Percentiles rank a stretch among this genome's conserved stretches.
Evolutionary conservation across 2,797 vertebrate genomes (phyloP).

Genomic region (Chelmon rostratus): DNA sequence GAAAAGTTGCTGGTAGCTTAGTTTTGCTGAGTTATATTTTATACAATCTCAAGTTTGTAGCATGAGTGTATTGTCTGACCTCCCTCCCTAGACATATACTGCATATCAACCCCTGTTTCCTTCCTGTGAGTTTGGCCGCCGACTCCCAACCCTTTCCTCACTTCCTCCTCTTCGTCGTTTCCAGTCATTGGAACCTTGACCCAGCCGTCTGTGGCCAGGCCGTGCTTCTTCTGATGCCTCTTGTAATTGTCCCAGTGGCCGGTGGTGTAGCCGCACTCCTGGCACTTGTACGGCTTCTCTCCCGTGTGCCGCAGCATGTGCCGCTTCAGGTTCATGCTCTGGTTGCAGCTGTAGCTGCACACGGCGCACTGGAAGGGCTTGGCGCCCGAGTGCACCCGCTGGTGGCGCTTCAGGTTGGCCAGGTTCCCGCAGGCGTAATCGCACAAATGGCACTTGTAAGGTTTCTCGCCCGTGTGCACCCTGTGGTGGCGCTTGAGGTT

Average conservation of each 20-base stretch:
- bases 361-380: slow-evolving; percentile 96
- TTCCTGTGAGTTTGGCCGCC: slow-evolving; percentile 67
- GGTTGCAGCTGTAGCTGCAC: slow-evolving; percentile 98
- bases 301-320: slow-evolving; percentile 98
- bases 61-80: slow-evolving; percentile 68
- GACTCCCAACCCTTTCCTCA: slow-evolving; percentile 60
- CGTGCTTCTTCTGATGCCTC: slow-evolving; percentile 97
- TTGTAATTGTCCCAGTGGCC: slow-evolving; percentile 99
- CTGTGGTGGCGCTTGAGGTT: slow-evolving; percentile 98
- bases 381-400: slow-evolving; percentile 96
- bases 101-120: slow-evolving; percentile 71
- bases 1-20: slow-evolving; percentile 82
- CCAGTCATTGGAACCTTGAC: slow-evolving; percentile 84
- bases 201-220: slow-evolving; percentile 90
- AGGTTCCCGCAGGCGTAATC: slow-evolving; percentile 98
- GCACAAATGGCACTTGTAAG: slow-evolving; percentile 97
- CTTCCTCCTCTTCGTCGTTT: slow-evolving; percentile 61
- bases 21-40: slow-evolving; percentile 74
- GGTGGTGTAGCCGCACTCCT: slow-evolving; percentile 94
- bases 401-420: slow-evolving; percentile 97
- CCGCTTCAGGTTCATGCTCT: slow-evolving; percentile 99
- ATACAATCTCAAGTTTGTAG: slow-evolving; percentile 81
- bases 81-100: slow-evolving; percentile 77
- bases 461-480: slow-evolving; percentile 97
- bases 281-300: slow-evolving; percentile 96